phyloP scores from a whole-genome alignment of 1,140 invertebrate species.

The Leptinotarsa defecta region DNA sequence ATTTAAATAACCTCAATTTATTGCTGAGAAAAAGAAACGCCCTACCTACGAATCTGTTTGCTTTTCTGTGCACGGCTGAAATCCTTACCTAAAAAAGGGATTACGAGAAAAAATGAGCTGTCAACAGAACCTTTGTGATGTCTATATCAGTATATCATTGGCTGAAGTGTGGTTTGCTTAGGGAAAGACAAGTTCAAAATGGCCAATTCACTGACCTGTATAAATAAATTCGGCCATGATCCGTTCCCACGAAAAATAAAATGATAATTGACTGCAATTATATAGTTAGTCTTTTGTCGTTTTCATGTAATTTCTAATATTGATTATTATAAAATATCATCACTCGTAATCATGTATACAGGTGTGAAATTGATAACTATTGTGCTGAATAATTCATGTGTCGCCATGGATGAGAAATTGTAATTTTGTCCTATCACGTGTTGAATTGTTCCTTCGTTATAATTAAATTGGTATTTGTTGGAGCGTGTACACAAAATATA shows the following conservation, averaged over 20 bases:
- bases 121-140: constrained; percentile 5
- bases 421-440: too few species aligned
- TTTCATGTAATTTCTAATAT: too few species aligned
- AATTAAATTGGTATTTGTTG: too few species aligned
- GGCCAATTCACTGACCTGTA: not conserved
- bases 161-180: not conserved
- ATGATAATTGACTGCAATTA: too few species aligned
- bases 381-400: too few species aligned
- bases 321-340: too few species aligned
- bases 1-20: constrained; percentile 9
- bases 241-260: not conserved
- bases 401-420: too few species aligned
- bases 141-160: not conserved
- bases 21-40: not conserved
- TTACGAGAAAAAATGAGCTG: constrained; percentile 3
- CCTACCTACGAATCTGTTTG: not conserved
- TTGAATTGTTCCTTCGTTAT: too few species aligned
- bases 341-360: too few species aligned
- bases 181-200: not conserved
- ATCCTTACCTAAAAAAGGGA: constrained; percentile 6
- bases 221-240: not conserved
- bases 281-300: too few species aligned
- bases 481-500: too few species aligned
- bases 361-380: too few species aligned
- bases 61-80: not conserved